Base-by-base conservation (phyloP, 1,140 invertebrate genomes). In the Saccostrea glomerata region DNA sequence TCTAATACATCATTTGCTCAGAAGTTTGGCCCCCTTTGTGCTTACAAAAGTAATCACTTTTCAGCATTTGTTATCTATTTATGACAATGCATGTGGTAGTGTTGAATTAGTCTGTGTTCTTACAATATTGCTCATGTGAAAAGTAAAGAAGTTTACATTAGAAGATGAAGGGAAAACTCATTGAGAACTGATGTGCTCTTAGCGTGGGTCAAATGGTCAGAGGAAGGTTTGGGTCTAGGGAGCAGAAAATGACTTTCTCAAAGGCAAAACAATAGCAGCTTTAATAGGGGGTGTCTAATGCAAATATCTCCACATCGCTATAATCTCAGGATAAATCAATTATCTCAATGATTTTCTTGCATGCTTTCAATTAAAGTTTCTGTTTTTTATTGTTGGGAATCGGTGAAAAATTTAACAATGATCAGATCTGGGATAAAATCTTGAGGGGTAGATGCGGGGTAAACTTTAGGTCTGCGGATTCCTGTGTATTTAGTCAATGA, bases 281-380 rank as follows among this genome's bases (percentile, higher is more conserved):
- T 77, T 77, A 77, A 25, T 77, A 77, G 23, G 13, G 30, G 70
- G 25, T 77, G 70, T 77, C 70, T 77, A 77, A 77, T 77, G 70
- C 12, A 30, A 15, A 36, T 36, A 77, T 77, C 70, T 77, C 25
- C 30, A 11, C 70, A 77, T 77, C 70, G 25, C 70, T 25, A 30
- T 77, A 77, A 77, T 77, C 70, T 77, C 70, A 77, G 11, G 70
- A 77, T 77, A 77, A 77, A 77, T 77, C 70, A 77, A 77, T 77
- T 77, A 77, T 77, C 70, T 15, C 30, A 77, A 77, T 77, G 25
- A 77, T 77, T 77, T 77, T 25, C 30, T 77, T 77, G 70, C 70
- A 77, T 77, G 70, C 70, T 77, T 77, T 77, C 70, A 77, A 77
- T 77, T 77, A 77, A 77, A 77, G 70, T 77, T 77, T 77, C 70